Conservation (phyloP, 2,888 invertebrate species). For the Clunio marinus region DNA sequence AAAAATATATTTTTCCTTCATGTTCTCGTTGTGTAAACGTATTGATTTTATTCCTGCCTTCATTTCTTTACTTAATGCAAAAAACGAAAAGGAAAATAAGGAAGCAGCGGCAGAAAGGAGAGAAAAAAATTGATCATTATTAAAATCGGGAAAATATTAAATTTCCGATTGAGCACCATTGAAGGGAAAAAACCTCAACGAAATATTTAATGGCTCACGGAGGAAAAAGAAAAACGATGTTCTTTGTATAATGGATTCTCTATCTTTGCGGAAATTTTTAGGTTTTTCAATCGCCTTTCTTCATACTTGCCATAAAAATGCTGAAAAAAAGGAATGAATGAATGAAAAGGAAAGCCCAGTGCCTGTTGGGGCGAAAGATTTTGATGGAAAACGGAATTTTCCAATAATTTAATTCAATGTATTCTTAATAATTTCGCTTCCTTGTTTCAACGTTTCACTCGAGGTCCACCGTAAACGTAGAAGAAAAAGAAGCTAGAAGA, state of each 20-base stretch:
- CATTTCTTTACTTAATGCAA: background rate
- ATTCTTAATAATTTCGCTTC: constrained; percentile 25
- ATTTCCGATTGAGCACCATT: constrained; percentile 5
- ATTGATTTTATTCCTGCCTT: background rate
- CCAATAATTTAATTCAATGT: constrained; percentile 25
- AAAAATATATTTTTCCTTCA: background rate
- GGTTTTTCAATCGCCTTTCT: too few species aligned
- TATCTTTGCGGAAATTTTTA: too few species aligned
- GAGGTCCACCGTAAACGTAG: background rate
- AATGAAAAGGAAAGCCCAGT: too few species aligned
- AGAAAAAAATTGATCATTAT: constrained; percentile 3
- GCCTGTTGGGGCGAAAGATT: background rate
- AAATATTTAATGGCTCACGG: constrained; percentile 14
- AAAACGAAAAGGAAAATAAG: background rate
- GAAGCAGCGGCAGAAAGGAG: background rate
- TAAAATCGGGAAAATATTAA: constrained; percentile 14
- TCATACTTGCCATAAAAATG: too few species aligned
- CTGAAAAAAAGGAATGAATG: too few species aligned
- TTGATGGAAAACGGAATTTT: constrained; percentile 1
- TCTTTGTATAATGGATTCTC: background rate
- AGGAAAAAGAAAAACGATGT: background rate
- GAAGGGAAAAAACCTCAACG: constrained; percentile 11
- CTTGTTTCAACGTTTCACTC: constrained; percentile 1
- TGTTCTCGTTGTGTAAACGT: background rate
- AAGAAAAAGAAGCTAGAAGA: too few species aligned